phyloP scores from a whole-genome alignment of 2,797 vertebrate species.

The Syndactyla subalaris region DNA sequence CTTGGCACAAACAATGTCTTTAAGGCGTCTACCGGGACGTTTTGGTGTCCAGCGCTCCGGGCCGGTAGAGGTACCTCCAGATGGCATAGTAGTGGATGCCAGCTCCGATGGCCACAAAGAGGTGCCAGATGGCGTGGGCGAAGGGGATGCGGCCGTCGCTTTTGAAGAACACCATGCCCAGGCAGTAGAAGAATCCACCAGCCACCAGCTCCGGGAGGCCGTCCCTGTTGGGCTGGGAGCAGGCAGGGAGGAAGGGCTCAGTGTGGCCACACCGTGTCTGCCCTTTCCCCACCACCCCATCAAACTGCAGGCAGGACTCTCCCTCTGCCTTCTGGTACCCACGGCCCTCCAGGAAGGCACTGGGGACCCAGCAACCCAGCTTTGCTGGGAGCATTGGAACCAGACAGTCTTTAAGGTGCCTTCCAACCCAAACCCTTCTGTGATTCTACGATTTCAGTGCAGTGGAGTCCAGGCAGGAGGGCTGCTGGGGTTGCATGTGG shows the following conservation, averaged over 20 bases:
- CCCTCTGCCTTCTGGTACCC: not conserved
- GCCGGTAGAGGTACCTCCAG: slow-evolving; percentile 92
- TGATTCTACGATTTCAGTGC: not conserved
- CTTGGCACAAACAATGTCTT: not conserved
- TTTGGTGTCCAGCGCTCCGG: slow-evolving; percentile 72
- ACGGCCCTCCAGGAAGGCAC: not conserved
- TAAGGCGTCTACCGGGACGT: slow-evolving; percentile 79
- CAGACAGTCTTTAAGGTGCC: not conserved
- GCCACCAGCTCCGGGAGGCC: slow-evolving; percentile 89
- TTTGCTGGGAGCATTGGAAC: not conserved
- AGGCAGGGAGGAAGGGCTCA: not conserved
- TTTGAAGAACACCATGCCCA: slow-evolving; percentile 96
- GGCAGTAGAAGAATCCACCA: slow-evolving; percentile 89
- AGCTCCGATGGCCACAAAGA: slow-evolving; percentile 92
- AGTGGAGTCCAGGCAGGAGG: accelerated
- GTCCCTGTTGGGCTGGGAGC: slow-evolving; percentile 85
- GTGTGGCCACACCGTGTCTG: accelerated
- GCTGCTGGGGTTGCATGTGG: accelerated
- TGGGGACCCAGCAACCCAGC: not conserved
- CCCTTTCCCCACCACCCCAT: not conserved
- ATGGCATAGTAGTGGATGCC: slow-evolving; percentile 95
- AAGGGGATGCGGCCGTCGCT: slow-evolving; percentile 95
- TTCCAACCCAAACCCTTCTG: not conserved
- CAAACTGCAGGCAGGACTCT: not conserved
- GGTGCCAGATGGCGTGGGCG: slow-evolving; percentile 96